Evolutionary conservation across 2,113 vertebrate species (phyloP).

Genomic region (Oryzias melastigma): DNA sequence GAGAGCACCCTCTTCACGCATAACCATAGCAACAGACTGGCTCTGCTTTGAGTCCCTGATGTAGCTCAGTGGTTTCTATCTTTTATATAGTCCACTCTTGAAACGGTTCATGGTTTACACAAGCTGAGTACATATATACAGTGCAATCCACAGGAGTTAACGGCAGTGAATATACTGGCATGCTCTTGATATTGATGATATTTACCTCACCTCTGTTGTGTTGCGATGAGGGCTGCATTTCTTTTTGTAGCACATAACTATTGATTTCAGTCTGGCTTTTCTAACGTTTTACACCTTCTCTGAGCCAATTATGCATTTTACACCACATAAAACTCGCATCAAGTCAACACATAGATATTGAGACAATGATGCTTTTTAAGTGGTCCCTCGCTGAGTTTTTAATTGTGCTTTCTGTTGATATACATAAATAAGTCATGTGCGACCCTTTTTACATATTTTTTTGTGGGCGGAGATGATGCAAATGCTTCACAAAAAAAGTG

Average conservation of each 20-base stretch:
- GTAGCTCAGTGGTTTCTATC: slow-evolving; percentile 51
- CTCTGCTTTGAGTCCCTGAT: slow-evolving; percentile 57
- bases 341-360: background rate
- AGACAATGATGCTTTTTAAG: slow-evolving; percentile 15
- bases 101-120: slow-evolving; percentile 45
- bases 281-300: slow-evolving; percentile 4
- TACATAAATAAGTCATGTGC: slow-evolving; percentile 31
- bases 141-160: slow-evolving; percentile 33
- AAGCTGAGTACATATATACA: slow-evolving; percentile 55
- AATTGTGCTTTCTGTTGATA: slow-evolving; percentile 60
- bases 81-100: slow-evolving; percentile 50
- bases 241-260: slow-evolving; percentile 15
- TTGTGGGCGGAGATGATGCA: background rate
- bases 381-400: slow-evolving; percentile 45
- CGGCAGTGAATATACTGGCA: slow-evolving; percentile 55
- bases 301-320: slow-evolving; percentile 7
- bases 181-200: slow-evolving; percentile 41
- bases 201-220: slow-evolving; percentile 43
- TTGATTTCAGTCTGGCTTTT: background rate
- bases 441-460: slow-evolving; percentile 12
- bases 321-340: too few relatives aligned
- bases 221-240: slow-evolving; percentile 32
- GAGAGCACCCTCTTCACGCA: slow-evolving; percentile 38
- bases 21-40: slow-evolving; percentile 10
- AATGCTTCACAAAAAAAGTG: slow-evolving; percentile 18